Base-by-base conservation (phyloP, 2,797 vertebrate species). In the Spheniscus humboldti region DNA sequence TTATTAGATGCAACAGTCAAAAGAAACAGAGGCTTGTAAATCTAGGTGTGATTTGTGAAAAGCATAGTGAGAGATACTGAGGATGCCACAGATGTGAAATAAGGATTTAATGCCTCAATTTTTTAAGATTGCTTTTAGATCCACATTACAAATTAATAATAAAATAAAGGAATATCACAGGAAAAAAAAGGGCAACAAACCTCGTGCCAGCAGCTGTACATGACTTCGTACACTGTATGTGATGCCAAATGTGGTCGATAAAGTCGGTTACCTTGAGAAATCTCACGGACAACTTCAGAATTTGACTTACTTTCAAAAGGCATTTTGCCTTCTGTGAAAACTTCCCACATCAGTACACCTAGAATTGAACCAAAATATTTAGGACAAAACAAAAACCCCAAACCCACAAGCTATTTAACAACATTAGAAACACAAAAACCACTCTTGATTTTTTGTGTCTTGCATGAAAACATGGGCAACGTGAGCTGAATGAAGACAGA, bases 321-420 rank as follows among this genome's bases (percentile, higher is more conserved):
- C 83, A 97, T 98, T 94, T 98, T 98, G 67, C 99, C 99, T 94
- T 98, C 98, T 4, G 99, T 98, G 97, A 98, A 99, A 82, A 99
- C 97, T 97, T 99, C 99, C 99, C 99, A 99, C 98, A 99, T 99
- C 92, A 99, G 90, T 88, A 99, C 98, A 37, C 99, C 99, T 99
- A 80, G 67, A 97, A 67, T 62, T n/a, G 80, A 69, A 97, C 22
- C 12, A 56, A 62, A 93, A 56, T 10, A 91, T 75, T 88, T 83
- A 91, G 69, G 15, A 56, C 11, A 41, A 87, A 85, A 59, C 11
- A 82, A 86, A 77, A 52, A 12, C 10, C 10, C 10, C 53, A 88
- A 90, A 72, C 5, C 15, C 62, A 83, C 8, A 60, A 93, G 66
- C 15, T 55, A 10, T 88, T 94, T 85, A 66, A 79, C 20, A 48